Evolutionary conservation across 2,888 invertebrate genomes (phyloP), one percentile per base, ranked within the genome.

Genomic region (Synergus laeviventris): DNA sequence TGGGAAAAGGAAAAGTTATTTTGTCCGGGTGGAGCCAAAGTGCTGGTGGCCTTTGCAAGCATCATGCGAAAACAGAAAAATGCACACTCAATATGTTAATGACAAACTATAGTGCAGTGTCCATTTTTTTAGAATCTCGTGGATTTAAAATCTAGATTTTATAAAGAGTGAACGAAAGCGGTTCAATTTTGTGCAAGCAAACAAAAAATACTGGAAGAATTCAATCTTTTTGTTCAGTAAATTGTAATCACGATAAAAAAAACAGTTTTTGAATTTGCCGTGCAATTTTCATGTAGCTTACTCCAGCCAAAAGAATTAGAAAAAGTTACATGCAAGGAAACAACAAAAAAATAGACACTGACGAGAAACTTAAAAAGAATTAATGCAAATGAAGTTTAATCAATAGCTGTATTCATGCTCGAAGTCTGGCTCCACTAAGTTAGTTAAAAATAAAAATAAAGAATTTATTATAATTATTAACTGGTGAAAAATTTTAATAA

Each of bases 61-160:
- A 85, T 86, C 90, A 91, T 91, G 89, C 90, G 87, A 87, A 87
- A 90, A 90, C 89, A 90, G 88, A 90, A 89, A 89, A 87, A 81
- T 82, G 87, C 83, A 87, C 89, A 86, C 87, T 89, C 86, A 86
- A 82, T 87, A 79, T 84, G 89, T 90, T 90, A 90, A 88, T 89
- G 81, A 84, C 84, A 84, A 83, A 86, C 83, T 85, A 85, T 79
- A 83, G 74, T 66, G 74, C 86, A 85, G 86, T 85, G 87, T 88
- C 87, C 82, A 87, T 85, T 85, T 86, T 84, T 74, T 75, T 24
- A 62, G n/a, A 62, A 62, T n/a, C n/a, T 38, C 12, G 39, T 36
- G 31, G 3, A 64, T 39, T 39, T 56, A 36, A 12, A 18, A 56
- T 59, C 18, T 56, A 7, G 3, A 18, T n/a, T 45, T 14, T 45